phyloP scores from a whole-genome alignment of 2,888 invertebrate genomes.

The Phengaris arion region DNA sequence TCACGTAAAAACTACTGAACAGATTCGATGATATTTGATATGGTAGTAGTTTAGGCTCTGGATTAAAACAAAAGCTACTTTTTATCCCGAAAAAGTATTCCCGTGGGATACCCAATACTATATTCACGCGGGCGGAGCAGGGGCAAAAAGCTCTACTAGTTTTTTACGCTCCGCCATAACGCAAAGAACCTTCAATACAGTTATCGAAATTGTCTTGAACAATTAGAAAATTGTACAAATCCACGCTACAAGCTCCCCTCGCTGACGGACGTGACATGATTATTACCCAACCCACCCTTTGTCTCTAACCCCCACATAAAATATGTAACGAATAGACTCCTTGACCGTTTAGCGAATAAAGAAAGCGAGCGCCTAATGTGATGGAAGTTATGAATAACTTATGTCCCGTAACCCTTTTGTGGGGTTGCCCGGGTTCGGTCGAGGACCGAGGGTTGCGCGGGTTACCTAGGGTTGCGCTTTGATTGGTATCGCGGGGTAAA shows the following conservation, averaged over 20 bases:
- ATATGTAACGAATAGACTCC: slow-evolving; percentile 66
- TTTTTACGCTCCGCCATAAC: too few species aligned
- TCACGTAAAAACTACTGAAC: too few species aligned
- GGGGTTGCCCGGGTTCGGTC: neutral
- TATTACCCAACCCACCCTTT: slow-evolving; percentile 58
- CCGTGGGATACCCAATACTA: too few species aligned
- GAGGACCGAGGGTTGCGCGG: slow-evolving; percentile 45
- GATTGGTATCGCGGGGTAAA: slow-evolving; percentile 53
- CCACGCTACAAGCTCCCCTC: slow-evolving; percentile 42
- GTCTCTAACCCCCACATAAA: slow-evolving; percentile 57
- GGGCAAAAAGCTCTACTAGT: too few species aligned
- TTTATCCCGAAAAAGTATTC: too few species aligned
- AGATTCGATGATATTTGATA: too few species aligned
- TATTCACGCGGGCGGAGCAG: too few species aligned
- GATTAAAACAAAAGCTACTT: too few species aligned
- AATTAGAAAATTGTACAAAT: neutral
- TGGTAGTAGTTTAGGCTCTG: too few species aligned
- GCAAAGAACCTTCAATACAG: neutral
- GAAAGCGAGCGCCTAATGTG: slow-evolving; percentile 49
- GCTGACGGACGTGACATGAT: slow-evolving; percentile 47
- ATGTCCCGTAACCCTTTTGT: slow-evolving; percentile 34
- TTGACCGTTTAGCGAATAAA: slow-evolving; percentile 54
- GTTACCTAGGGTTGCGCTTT: slow-evolving; percentile 46
- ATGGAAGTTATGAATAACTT: slow-evolving; percentile 54
- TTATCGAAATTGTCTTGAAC: neutral